Conservation (phyloP, 2,113 vertebrate species). For the Cynoglossus semilaevis region DNA sequence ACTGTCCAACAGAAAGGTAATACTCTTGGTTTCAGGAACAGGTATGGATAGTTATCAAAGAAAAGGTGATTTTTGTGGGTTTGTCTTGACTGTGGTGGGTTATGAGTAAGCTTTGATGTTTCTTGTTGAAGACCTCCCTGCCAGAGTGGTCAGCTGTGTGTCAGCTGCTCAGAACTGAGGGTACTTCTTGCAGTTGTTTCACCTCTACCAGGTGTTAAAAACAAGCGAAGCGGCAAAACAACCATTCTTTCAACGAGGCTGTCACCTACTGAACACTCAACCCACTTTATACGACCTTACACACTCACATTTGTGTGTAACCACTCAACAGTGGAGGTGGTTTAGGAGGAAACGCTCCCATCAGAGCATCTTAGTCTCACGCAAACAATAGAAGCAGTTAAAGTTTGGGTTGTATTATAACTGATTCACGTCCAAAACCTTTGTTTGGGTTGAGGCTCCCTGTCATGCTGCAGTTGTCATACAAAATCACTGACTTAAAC, state of each 20-base stretch:
- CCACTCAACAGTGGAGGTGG: slow-evolving; percentile 28
- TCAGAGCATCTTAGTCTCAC: slow-evolving; percentile 43
- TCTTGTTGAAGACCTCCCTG: slow-evolving; percentile 16
- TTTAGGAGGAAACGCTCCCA: slow-evolving; percentile 31
- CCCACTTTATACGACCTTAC: slow-evolving; percentile 6
- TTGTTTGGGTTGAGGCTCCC: too few relatives aligned
- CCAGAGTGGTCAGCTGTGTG: slow-evolving; percentile 10
- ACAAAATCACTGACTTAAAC: too few relatives aligned
- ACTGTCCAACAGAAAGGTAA: background rate
- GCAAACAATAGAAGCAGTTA: background rate
- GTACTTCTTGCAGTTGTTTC: slow-evolving; percentile 21
- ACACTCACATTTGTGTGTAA: slow-evolving; percentile 45
- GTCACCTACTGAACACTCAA: slow-evolving; percentile 22
- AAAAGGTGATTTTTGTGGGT: slow-evolving; percentile 34
- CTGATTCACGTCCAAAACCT: too few relatives aligned
- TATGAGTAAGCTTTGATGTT: slow-evolving; percentile 27
- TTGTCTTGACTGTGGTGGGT: slow-evolving; percentile 11
- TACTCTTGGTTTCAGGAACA: background rate
- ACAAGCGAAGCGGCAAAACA: slow-evolving; percentile 45
- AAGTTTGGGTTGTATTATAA: too few relatives aligned
- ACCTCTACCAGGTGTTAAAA: slow-evolving; percentile 9
- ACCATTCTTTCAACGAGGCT: slow-evolving; percentile 17
- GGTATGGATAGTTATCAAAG: too few relatives aligned
- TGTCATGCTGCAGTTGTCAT: too few relatives aligned
- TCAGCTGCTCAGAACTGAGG: slow-evolving; percentile 39